phyloP scores from a whole-genome alignment of 1,140 invertebrate species.

The Drosophila dunni region DNA sequence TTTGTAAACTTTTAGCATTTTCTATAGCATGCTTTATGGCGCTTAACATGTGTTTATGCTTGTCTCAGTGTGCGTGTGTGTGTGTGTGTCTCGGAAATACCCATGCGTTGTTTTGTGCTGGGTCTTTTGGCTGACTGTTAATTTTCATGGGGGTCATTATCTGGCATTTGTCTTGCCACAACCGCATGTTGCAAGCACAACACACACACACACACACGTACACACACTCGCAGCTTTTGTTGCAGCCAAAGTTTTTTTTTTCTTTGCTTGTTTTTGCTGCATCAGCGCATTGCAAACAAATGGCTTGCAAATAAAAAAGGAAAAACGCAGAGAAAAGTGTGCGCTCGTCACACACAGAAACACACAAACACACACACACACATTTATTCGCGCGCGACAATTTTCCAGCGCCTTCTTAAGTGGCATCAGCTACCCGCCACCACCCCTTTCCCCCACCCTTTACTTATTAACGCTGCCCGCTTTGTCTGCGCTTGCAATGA shows the following conservation, averaged over 20 bases:
- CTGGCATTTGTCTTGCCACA: conserved; percentile 53
- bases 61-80: not conserved
- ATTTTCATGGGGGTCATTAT: conserved; percentile 59
- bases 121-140: conserved; percentile 30
- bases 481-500: conserved; percentile 74
- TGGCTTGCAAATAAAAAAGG: no score
- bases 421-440: not conserved
- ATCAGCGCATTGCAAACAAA: conserved; percentile 9
- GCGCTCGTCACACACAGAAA: not conserved
- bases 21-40: conserved; percentile 81
- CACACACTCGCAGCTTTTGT: conserved; percentile 13
- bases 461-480: conserved; percentile 18
- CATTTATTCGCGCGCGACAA: conserved; percentile 27
- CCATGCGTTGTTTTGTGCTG: conserved; percentile 27
- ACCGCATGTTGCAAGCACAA: conserved; percentile 31
- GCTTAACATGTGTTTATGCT: conserved; percentile 60
- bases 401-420: conserved; percentile 12
- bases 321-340: not conserved
- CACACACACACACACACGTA: not conserved
- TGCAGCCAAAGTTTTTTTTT: not conserved
- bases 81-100: conserved; percentile 30
- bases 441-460: not conserved
- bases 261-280: not conserved
- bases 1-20: conserved; percentile 64
- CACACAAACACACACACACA: no score